Evolutionary conservation across 2,888 invertebrate genomes (phyloP).

Genomic region (Machimus atricapillus): DNA sequence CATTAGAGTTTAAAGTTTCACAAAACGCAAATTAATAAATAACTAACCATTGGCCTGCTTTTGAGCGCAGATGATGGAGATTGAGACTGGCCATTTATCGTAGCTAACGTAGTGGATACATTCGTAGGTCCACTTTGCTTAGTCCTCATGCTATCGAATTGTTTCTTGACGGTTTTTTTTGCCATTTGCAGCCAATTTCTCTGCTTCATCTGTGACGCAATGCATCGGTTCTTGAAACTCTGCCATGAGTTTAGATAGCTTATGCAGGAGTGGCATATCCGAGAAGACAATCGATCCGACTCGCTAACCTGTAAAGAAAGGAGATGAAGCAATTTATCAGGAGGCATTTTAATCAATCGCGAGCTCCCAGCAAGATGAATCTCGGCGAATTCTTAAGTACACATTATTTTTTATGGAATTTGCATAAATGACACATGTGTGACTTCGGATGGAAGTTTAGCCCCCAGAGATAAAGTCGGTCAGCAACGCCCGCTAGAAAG

Average conservation of each 20-base stretch:
- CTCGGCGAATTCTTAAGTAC: background rate
- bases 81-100: background rate
- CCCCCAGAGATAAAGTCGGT: background rate
- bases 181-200: slow-evolving; percentile 57
- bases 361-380: background rate
- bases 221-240: slow-evolving; percentile 62
- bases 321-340: background rate
- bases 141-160: background rate
- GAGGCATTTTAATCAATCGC: background rate
- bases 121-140: background rate
- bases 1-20: background rate
- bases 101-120: background rate
- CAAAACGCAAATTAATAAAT: background rate
- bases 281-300: slow-evolving; percentile 58
- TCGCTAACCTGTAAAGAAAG: slow-evolving; percentile 55
- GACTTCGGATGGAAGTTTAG: background rate
- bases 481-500: background rate
- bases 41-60: background rate
- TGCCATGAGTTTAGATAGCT: slow-evolving; percentile 63
- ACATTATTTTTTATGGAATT: background rate
- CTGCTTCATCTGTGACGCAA: slow-evolving; percentile 60
- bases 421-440: background rate
- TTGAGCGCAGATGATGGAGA: background rate
- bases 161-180: background rate
- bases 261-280: slow-evolving; percentile 62